Base-by-base conservation (phyloP, 1,140 invertebrate species). In the Megalonaias nervosa region DNA sequence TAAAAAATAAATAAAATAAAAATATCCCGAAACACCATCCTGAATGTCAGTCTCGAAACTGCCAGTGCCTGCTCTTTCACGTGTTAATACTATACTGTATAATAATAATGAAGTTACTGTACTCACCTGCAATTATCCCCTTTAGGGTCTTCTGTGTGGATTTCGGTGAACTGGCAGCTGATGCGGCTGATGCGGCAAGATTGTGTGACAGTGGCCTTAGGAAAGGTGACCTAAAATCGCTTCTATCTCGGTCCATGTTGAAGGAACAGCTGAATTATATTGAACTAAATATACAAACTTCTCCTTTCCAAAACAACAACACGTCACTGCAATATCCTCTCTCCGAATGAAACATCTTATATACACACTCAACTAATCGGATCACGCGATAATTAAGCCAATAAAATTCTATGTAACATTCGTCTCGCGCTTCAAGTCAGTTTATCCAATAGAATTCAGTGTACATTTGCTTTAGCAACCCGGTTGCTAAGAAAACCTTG, bases 111-210 rank as follows among this genome's bases (percentile, higher is more conserved):
- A 19, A 38, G 65, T 70, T 67, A 75, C 59, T 21, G n/a, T 2
- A 69, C 78, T 77, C 64, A 86, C 84, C 84, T 71, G 84, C 82
- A 65, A 86, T 74, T 71, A 87, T 85, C 61, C 85, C 85, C 80
- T 88, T 87, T 75, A 87, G 68, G 74, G 78, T 84, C 66, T 86
- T 88, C 26, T 77, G 64, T 26, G 69, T 70, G 4, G 68, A 61
- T 65, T 61, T 48, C 11, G 60, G 59, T 2, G 75, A 62, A 2
- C 26, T 74, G 76, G 58, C 70, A 73, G 74, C 64, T 17, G 71
- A 67, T 15, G 80, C 74, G 74, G 79, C 77, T 73, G 57, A 68
- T 77, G 62, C 73, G 14, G 19, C 64, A 62, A 71, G 58, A 59
- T 48, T 71, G 6, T 48, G 38, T 48, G 38, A 48, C 38, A 48